A percentile compares a stretch with the other conserved stretches of the same genome.
Evolutionary conservation across 2,113 vertebrate species (phyloP).

Genomic region (Microcebus ravelobensis): DNA sequence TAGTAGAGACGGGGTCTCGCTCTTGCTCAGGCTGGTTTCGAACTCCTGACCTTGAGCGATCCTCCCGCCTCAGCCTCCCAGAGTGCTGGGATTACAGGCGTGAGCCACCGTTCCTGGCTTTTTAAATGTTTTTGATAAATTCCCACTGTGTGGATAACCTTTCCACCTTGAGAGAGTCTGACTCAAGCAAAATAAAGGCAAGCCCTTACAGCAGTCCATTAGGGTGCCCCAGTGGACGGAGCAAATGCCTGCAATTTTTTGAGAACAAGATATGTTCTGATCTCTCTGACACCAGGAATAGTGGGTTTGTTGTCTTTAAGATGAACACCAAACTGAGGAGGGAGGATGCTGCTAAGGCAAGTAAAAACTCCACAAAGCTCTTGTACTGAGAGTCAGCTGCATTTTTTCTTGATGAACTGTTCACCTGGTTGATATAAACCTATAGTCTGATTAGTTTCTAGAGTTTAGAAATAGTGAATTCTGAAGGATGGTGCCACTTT

Average conservation of each 20-base stretch:
- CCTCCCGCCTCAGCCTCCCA: no score
- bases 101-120: no score
- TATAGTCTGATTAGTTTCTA: neutral
- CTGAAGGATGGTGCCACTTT: neutral
- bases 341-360: neutral
- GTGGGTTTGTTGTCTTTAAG: neutral
- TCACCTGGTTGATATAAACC: no score
- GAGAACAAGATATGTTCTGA: neutral
- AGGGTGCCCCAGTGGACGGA: neutral
- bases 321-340: neutral
- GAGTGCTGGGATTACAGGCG: no score
- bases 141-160: no score
- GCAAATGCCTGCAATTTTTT: neutral
- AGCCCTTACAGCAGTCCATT: no score
- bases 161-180: neutral
- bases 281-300: neutral
- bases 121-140: neutral
- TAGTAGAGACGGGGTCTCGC: no score
- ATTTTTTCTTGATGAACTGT: no score
- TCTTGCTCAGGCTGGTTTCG: no score
- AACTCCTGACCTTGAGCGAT: no score
- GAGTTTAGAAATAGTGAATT: neutral
- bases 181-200: neutral
- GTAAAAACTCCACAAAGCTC: neutral
- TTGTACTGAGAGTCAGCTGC: neutral